phyloP scores from a whole-genome alignment of 2,797 vertebrate genomes.

The Poecilia wingei region DNA sequence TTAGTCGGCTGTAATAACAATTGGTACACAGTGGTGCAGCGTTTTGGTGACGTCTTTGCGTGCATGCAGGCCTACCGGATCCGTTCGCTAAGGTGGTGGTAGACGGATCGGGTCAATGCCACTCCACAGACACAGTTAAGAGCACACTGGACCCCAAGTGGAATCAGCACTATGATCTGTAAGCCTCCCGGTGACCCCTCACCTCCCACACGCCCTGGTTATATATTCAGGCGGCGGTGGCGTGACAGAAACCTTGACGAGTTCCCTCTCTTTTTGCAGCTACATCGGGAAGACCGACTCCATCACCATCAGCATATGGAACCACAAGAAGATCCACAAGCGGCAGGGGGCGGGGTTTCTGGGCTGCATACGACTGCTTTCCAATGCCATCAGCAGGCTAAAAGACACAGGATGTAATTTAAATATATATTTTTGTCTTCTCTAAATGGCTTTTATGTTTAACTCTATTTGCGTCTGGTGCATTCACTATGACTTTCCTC shows the following conservation, averaged over 20 bases:
- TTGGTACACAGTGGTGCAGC: not conserved
- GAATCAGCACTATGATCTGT: constrained; percentile 99
- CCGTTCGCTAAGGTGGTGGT: constrained; percentile 98
- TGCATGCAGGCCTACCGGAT: constrained; percentile 89
- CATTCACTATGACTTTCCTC: constrained; percentile 7
- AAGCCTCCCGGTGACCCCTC: constrained; percentile 67
- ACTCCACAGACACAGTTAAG: constrained; percentile 99
- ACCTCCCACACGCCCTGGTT: too few relatives aligned
- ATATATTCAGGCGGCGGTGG: too few relatives aligned
- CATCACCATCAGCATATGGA: constrained; percentile 99
- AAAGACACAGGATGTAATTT: constrained; percentile 98
- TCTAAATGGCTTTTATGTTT: not conserved
- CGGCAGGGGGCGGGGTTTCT: constrained; percentile 97
- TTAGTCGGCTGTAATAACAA: not conserved
- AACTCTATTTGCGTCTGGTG: not conserved
- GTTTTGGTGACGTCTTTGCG: not conserved
- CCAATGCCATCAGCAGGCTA: constrained; percentile 96
- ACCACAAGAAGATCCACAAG: constrained; percentile 99
- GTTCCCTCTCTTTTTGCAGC: constrained; percentile 62
- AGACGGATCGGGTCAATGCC: constrained; percentile 97
- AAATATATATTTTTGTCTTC: not conserved
- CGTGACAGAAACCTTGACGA: not conserved
- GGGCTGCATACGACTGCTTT: constrained; percentile 95
- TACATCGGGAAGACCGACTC: constrained; percentile 98
- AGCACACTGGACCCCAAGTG: constrained; percentile 98